Percentiles rank a stretch among this genome's conserved stretches.
phyloP scores from a whole-genome alignment of 2,888 invertebrate species.

The Dicranocentrus wangi region DNA sequence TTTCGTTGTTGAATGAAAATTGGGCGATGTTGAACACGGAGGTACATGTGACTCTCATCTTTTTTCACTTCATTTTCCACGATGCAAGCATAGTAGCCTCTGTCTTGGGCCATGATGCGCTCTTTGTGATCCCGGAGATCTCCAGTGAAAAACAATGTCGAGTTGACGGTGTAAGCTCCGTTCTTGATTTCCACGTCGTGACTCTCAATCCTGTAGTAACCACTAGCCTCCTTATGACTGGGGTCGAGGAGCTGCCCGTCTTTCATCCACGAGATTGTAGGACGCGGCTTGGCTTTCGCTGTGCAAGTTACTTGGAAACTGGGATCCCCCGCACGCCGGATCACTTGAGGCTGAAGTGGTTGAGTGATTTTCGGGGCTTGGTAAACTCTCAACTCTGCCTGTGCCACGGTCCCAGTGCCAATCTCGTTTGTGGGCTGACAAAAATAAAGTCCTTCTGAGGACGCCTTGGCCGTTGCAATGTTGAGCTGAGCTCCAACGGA shows the following conservation, averaged over 20 bases:
- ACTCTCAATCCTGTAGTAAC: constrained; percentile 87
- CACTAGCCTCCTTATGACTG: constrained; percentile 77
- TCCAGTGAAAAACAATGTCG: constrained; percentile 86
- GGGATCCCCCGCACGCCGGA: constrained; percentile 83
- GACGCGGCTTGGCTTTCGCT: constrained; percentile 91
- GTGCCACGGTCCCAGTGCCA: constrained; percentile 89
- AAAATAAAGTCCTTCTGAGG: constrained; percentile 90
- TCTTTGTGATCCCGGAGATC: constrained; percentile 78
- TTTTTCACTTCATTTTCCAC: constrained; percentile 92
- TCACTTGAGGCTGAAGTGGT: constrained; percentile 87
- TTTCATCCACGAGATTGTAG: constrained; percentile 89
- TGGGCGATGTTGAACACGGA: constrained; percentile 92
- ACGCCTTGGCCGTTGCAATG: constrained; percentile 88
- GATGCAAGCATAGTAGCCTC: constrained; percentile 89
- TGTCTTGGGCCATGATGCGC: constrained; percentile 80
- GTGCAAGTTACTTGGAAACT: constrained; percentile 88
- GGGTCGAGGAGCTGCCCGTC: constrained; percentile 86
- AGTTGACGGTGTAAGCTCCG: constrained; percentile 87
- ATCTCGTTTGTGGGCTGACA: constrained; percentile 93
- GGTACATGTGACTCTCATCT: constrained; percentile 90
- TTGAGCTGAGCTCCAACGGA: constrained; percentile 88
- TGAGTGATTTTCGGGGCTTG: constrained; percentile 90
- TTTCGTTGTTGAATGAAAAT: constrained; percentile 89
- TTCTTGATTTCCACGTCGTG: constrained; percentile 85
- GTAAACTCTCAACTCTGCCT: constrained; percentile 88